Percentiles rank a stretch among this genome's conserved stretches.
Evolutionary conservation across 2,113 vertebrate species (phyloP).

Genomic region (Anseranas semipalmata): DNA sequence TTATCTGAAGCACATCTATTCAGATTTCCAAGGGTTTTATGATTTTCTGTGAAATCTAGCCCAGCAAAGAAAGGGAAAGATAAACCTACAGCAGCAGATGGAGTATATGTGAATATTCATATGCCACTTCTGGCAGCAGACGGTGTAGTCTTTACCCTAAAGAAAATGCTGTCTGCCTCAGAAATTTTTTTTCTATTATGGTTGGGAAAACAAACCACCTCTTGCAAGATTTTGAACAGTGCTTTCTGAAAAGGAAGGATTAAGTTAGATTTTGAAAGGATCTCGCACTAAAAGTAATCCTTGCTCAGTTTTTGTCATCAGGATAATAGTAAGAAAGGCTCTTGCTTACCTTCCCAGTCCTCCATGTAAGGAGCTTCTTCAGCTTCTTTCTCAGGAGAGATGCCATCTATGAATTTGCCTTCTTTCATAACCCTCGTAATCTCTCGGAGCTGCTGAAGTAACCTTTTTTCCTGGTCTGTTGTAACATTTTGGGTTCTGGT

Average conservation of each 20-base stretch:
- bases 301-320: not conserved
- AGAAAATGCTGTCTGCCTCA: not conserved
- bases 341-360: slow-evolving; percentile 84
- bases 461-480: slow-evolving; percentile 87
- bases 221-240: not conserved
- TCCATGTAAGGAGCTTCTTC: slow-evolving; percentile 89
- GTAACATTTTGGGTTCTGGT: slow-evolving; percentile 81
- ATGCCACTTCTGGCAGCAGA: not conserved
- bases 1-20: not conserved
- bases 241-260: not conserved
- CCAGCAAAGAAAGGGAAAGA: slow-evolving; percentile 35
- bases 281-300: not conserved
- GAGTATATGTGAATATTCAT: slow-evolving; percentile 6
- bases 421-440: slow-evolving; percentile 96
- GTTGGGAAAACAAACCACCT: not conserved
- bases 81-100: slow-evolving; percentile 51
- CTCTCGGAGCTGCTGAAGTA: slow-evolving; percentile 91
- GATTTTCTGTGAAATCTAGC: slow-evolving; percentile 9
- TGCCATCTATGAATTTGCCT: slow-evolving; percentile 84
- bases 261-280: not conserved
- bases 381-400: slow-evolving; percentile 82
- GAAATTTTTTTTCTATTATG: not conserved
- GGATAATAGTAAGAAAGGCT: not conserved
- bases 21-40: not conserved
- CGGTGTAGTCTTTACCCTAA: not conserved